Percentiles rank a stretch among this genome's conserved stretches.
Conservation (phyloP, 1,140 invertebrate species). For the Lethrus apterus region DNA sequence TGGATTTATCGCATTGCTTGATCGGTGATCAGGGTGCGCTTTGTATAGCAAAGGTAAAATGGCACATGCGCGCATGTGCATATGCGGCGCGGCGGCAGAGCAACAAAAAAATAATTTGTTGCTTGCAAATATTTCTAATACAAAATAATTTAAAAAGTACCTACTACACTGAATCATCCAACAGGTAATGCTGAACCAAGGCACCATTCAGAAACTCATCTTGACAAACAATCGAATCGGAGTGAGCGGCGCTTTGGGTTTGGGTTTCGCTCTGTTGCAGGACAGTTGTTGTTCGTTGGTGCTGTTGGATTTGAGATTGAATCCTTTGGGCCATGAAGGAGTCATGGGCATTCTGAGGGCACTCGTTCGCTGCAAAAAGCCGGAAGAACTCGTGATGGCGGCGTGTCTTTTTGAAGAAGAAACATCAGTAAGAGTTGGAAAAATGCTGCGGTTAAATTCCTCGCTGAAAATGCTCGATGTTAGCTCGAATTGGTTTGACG, state of each 20-base stretch:
- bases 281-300: slow-evolving; percentile 25
- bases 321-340: slow-evolving; percentile 37
- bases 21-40: slow-evolving; percentile 37
- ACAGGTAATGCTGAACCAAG: slow-evolving; percentile 26
- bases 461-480: slow-evolving; percentile 34
- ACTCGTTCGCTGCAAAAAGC: slow-evolving; percentile 30
- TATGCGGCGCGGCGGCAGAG: too few relatives aligned
- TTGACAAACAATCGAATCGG: slow-evolving; percentile 37
- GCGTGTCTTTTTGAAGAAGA: slow-evolving; percentile 32
- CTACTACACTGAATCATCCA: too few relatives aligned
- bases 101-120: too few relatives aligned
- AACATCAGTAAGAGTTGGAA: slow-evolving; percentile 28
- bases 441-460: slow-evolving; percentile 34
- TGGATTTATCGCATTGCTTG: slow-evolving; percentile 37
- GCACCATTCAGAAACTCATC: slow-evolving; percentile 28
- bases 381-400: slow-evolving; percentile 30
- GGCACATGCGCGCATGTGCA: too few relatives aligned
- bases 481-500: slow-evolving; percentile 37
- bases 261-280: slow-evolving; percentile 28
- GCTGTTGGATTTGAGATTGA: slow-evolving; percentile 35
- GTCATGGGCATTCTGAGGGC: slow-evolving; percentile 34
- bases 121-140: too few relatives aligned
- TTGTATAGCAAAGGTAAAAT: slow-evolving; percentile 36
- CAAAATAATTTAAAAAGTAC: too few relatives aligned
- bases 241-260: slow-evolving; percentile 26